A percentile compares a stretch with the other conserved stretches of the same genome.
Conservation (phyloP, 2,888 invertebrate genomes). For the Cerceris rybyensis region DNA sequence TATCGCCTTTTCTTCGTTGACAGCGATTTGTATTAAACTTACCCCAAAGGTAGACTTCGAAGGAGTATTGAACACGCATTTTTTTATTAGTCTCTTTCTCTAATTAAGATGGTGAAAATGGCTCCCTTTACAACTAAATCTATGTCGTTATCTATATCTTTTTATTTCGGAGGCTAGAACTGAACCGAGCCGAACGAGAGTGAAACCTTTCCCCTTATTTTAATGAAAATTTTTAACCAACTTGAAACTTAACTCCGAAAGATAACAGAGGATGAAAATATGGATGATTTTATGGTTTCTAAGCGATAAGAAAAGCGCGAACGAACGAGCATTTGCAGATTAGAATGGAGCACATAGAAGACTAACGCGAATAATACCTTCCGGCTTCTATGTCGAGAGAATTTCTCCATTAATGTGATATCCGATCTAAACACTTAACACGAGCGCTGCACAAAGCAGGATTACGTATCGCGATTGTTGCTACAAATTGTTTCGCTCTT, state of each 20-base stretch:
- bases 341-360: constrained; percentile 13
- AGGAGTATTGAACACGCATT: no score
- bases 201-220: no score
- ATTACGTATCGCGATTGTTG: constrained; percentile 3
- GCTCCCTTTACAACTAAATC: no score
- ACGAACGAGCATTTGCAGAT: constrained; percentile 8
- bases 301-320: not conserved
- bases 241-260: not conserved
- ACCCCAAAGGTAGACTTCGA: no score
- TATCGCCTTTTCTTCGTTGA: no score
- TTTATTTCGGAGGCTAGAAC: no score
- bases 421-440: constrained; percentile 16
- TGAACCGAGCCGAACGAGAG: no score
- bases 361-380: constrained; percentile 32
- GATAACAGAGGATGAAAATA: not conserved
- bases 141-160: no score
- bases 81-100: no score
- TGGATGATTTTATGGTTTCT: not conserved
- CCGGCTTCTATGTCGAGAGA: constrained; percentile 27
- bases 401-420: constrained; percentile 19
- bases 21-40: no score
- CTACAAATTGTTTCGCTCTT: not conserved
- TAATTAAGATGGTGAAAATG: no score
- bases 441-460: not conserved
- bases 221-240: no score